Evolutionary conservation across 2,888 invertebrate genomes (phyloP).

Genomic region (Mellilla xanthometata): DNA sequence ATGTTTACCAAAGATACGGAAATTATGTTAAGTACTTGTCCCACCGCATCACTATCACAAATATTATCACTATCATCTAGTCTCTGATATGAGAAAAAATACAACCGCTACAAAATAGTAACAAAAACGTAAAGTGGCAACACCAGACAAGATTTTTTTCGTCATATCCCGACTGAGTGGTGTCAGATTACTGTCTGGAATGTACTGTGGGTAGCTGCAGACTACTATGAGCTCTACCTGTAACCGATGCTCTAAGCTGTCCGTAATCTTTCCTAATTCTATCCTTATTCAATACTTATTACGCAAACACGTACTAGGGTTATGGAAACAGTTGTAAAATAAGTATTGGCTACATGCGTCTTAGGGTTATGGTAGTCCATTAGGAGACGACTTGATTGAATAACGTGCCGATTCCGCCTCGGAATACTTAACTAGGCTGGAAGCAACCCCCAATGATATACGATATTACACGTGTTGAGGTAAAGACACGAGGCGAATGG

Average conservation of each 20-base stretch:
- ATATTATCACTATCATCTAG: no score
- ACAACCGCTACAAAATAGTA: slow-evolving; percentile 6
- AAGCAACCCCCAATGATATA: slow-evolving; percentile 1
- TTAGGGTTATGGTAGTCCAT: slow-evolving; percentile 35
- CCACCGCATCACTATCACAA: no score
- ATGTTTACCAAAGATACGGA: no score
- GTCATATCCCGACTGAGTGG: slow-evolving; percentile 55
- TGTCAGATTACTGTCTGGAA: slow-evolving; percentile 77
- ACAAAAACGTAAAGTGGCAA: slow-evolving; percentile 52
- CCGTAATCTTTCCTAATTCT: no score
- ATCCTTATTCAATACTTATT: no score
- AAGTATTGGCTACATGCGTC: no score
- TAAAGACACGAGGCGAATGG: neutral
- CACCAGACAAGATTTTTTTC: slow-evolving; percentile 63
- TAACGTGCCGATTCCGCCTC: slow-evolving; percentile 42
- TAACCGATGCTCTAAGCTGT: no score
- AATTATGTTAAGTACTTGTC: no score
- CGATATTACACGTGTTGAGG: slow-evolving; percentile 1
- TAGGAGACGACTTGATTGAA: slow-evolving; percentile 41
- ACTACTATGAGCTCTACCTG: no score
- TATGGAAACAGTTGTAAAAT: no score
- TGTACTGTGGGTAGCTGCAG: slow-evolving; percentile 50
- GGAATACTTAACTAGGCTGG: slow-evolving; percentile 24
- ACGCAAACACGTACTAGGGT: no score
- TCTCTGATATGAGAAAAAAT: no score